Conservation (phyloP, 2,888 invertebrate species). For the Gisinianus flammeolus region DNA sequence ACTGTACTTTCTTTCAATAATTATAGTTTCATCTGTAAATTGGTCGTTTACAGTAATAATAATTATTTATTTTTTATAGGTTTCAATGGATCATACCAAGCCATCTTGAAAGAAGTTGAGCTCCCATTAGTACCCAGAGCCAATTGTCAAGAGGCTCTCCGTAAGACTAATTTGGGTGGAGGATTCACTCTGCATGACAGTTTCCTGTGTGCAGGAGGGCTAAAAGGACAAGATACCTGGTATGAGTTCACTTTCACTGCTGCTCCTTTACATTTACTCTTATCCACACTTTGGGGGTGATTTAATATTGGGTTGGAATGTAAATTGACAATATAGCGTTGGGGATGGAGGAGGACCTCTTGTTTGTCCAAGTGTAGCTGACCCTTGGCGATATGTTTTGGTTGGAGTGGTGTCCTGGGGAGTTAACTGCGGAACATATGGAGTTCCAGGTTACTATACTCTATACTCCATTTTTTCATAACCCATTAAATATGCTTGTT, state of each 20-base stretch:
- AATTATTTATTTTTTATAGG: constrained; percentile 33
- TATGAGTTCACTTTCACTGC: constrained; percentile 39
- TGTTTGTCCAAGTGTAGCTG: constrained; percentile 52
- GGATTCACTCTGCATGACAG: constrained; percentile 53
- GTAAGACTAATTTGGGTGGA: constrained; percentile 52
- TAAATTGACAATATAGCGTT: background rate
- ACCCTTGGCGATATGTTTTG: constrained; percentile 57
- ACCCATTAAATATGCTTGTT: background rate
- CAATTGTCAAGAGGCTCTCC: constrained; percentile 47
- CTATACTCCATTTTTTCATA: background rate
- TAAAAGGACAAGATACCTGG: constrained; percentile 55
- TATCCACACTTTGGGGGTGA: background rate
- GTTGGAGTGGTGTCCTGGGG: constrained; percentile 57
- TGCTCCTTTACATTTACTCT: background rate
- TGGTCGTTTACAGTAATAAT: background rate
- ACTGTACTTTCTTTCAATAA: too few relatives aligned
- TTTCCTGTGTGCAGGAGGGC: constrained; percentile 57
- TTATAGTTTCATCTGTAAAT: background rate
- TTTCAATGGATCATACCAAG: constrained; percentile 53
- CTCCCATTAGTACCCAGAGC: constrained; percentile 48
- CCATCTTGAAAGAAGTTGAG: constrained; percentile 56
- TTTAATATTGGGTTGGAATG: background rate
- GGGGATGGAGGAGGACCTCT: constrained; percentile 55
- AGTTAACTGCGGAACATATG: constrained; percentile 50
- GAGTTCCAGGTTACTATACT: constrained; percentile 45